Base-by-base conservation (phyloP, 2,888 invertebrate genomes). In the Macrophya annulata region DNA sequence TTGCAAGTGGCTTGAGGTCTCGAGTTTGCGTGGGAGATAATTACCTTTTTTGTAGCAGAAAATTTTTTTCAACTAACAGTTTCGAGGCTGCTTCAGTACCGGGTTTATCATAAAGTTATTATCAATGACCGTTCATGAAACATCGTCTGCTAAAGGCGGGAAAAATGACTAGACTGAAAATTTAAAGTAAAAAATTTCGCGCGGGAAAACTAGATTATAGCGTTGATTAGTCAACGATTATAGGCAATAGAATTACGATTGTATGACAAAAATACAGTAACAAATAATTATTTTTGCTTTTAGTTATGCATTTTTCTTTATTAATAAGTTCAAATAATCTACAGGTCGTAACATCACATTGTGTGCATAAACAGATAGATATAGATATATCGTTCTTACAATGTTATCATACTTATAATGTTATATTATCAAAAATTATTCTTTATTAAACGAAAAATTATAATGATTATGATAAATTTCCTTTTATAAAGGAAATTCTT, bases 401-500 rank as follows among this genome's bases (percentile, higher is more conserved):
- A 25, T 12, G 12, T 62, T 62, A 62, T 25, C 10, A 21, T 55
- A n/a, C 21, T 25, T 21, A 6, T 25, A 9, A 25, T 62, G 21
- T 40, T 25, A n/a, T 71, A 40, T 71, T 71, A 71, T 37, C 17
- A 40, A 71, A 71, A 71, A 9, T 71, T 17, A 1, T 17, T 71
- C 31, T 40, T 40, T 71, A n/a, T 40, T 40, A 17, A 40, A 5
- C 12, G 37, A 71, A 40, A 1, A 71, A 40, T 31, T 31, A 40
- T 3, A 71, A 40, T 40, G 4, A 31, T 71, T 71, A 40, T 71
- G 10, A 62, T n/a, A 71, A 40, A 31, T 40, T 71, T 71, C 40
- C 71, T 71, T 71, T 71, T 40, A 71, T 40, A 71, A 71, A 71
- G 71, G 71, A 15, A 31, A 71, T 71, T 17, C 2, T 31, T 71